These are phyloP conservation scores for Anaspis maculata DNA, from an alignment of 2,888 invertebrate species.

Conservation along the genomic window DNA sequence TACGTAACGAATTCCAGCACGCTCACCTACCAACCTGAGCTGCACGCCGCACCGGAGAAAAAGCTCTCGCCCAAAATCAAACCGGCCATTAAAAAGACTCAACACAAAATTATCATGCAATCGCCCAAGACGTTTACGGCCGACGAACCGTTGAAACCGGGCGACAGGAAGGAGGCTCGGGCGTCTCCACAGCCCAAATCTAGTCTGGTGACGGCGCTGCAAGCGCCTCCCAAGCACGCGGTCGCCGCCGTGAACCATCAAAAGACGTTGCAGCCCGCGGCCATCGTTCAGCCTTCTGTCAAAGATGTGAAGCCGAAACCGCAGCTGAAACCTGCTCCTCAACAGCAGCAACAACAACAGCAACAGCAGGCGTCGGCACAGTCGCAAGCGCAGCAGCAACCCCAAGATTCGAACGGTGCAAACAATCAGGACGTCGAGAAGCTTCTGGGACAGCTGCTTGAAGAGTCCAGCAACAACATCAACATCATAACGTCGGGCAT, in stretches of 20 bases:
- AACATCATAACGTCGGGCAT: conserved; percentile 21
- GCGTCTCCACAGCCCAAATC: too few relatives aligned
- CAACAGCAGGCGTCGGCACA: neutral
- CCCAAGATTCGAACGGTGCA: conserved; percentile 21
- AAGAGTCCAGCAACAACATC: conserved; percentile 28
- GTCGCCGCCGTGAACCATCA: conserved; percentile 23
- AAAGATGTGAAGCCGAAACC: conserved; percentile 8
- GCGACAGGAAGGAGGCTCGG: conserved; percentile 22
- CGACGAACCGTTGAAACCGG: conserved; percentile 19
- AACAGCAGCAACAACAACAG: neutral
- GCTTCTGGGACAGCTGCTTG: conserved; percentile 36
- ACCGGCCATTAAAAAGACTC: conserved; percentile 30
- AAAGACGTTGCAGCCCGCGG: conserved; percentile 25
- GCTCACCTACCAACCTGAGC: conserved; percentile 6
- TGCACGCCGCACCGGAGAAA: conserved; percentile 17
- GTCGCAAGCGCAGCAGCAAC: conserved; percentile 5
- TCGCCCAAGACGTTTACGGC: conserved; percentile 24
- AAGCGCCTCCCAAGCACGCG: conserved; percentile 29
- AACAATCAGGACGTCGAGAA: conserved; percentile 37
- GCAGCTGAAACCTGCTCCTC: conserved; percentile 3
- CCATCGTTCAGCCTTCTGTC: conserved; percentile 34
- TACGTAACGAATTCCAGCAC: conserved; percentile 38
- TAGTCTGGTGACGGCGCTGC: conserved; percentile 26
- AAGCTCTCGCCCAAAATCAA: conserved; percentile 38
- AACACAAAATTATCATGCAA: conserved; percentile 12